Base-by-base conservation (phyloP, 2,113 vertebrate species). In the Aplodontia rufa region DNA sequence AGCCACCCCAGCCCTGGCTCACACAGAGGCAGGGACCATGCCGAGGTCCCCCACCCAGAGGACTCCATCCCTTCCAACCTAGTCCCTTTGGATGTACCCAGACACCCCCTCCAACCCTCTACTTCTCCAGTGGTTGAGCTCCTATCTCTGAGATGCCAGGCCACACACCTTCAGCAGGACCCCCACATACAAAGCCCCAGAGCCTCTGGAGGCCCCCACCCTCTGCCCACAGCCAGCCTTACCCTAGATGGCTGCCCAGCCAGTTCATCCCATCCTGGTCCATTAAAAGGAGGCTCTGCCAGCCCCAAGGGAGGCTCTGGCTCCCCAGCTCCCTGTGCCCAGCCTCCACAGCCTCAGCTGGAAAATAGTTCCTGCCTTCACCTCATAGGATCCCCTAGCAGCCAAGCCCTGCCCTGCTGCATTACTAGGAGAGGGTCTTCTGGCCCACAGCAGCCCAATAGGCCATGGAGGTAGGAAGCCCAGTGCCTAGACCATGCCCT, bases 271-370 rank as follows among this genome's bases (percentile, higher is more conserved):
- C 80, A 90, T 37, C 49, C 55, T 0, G 4, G 24, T 79, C 94
- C 95, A 97, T 95, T 95, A 98, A 62, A 81, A 35, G 47, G 69
- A 87, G 87, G 80, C 6, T 0, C 30, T 9, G 10, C 40, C 45
- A 53, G 35, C 90, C 95, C 83, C 92, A 19, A 49, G 83, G 76
- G 68, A 94, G 37, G 49, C 22, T 60, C 68, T 9, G 53, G 68
- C 55, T 78, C 72, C 91, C 68, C 17, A 74, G 7, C n/a, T 71
- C 68, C 92, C 76, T 40, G 47, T 10, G 72, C 42, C 20, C 64
- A 60, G 83, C 91, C 80, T 78, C 68, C 53, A 60, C 22, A 22
- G 17, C 83, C 68, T 51, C 69, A 17, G 68, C 94, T 69, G 51
- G 14, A 49, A 90, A 17, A 42, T 47, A 49, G 42, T n/a, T 42